Conservation (phyloP, 1,140 invertebrate species). For the Monochamus saltuarius region DNA sequence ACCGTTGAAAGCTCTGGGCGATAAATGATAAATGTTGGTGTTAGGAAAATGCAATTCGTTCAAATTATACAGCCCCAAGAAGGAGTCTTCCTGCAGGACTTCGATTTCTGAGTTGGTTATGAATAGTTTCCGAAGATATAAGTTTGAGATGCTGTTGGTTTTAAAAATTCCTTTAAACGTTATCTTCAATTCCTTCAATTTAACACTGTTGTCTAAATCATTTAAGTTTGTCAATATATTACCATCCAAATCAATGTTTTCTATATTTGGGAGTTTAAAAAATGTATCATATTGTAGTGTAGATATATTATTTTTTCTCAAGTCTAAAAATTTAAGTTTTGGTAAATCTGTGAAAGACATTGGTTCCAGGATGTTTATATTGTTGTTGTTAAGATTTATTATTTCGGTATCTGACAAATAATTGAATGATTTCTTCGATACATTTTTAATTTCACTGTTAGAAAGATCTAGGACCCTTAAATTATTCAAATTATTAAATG, state of each 20-base stretch:
- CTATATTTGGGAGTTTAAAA: not conserved
- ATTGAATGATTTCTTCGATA: no score
- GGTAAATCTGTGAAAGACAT: not conserved
- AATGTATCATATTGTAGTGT: not conserved
- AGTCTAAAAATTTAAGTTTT: not conserved
- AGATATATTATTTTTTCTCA: not conserved
- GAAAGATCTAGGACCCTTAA: no score
- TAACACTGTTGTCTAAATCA: not conserved
- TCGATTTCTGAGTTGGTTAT: not conserved
- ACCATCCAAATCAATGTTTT: not conserved
- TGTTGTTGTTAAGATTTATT: constrained; percentile 1
- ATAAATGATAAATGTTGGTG: not conserved
- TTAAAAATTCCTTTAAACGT: not conserved
- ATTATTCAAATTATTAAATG: no score
- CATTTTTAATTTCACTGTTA: no score
- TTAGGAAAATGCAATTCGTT: not conserved
- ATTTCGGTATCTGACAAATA: no score
- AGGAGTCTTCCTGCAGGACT: not conserved
- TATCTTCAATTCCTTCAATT: not conserved
- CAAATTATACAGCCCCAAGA: constrained; percentile 1
- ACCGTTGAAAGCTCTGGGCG: not conserved
- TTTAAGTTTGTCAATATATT: not conserved
- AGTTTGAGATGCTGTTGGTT: not conserved
- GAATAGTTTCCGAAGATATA: constrained; percentile 1
- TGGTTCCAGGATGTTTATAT: not conserved